Percentiles rank a stretch among this genome's conserved stretches.
Evolutionary conservation across 2,113 vertebrate species (phyloP).

Genomic region (Heteronetta atricapilla): DNA sequence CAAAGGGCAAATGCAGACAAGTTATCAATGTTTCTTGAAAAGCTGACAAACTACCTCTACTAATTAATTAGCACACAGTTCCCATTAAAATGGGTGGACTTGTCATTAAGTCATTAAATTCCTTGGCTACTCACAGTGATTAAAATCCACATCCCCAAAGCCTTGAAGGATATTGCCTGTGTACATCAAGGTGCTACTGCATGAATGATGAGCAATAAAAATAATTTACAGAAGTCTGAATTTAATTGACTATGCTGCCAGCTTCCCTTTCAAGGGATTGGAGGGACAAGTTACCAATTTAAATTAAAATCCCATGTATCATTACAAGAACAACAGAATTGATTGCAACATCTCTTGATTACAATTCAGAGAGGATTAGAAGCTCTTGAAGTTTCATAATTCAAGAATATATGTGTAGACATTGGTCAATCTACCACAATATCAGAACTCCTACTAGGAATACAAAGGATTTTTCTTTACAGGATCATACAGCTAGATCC

Average conservation of each 20-base stretch:
- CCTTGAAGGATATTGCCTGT: neutral
- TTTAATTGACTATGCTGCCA: conserved; percentile 16
- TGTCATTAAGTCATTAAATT: conserved; percentile 49
- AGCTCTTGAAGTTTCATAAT: neutral
- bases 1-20: neutral
- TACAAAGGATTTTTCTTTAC: neutral
- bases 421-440: neutral
- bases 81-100: conserved; percentile 24
- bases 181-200: neutral
- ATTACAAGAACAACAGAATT: conserved; percentile 29
- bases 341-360: conserved; percentile 19
- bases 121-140: conserved; percentile 27
- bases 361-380: neutral
- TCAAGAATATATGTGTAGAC: neutral
- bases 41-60: conserved; percentile 9
- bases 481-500: neutral
- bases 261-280: neutral
- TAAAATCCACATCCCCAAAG: conserved; percentile 30
- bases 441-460: neutral
- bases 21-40: conserved; percentile 31
- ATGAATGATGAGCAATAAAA: conserved; percentile 47
- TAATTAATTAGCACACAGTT: conserved; percentile 39
- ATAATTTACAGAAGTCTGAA: conserved; percentile 34
- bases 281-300: neutral
- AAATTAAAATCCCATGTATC: conserved; percentile 16